phyloP scores from a whole-genome alignment of 2,113 vertebrate species.

The Egretta garzetta region DNA sequence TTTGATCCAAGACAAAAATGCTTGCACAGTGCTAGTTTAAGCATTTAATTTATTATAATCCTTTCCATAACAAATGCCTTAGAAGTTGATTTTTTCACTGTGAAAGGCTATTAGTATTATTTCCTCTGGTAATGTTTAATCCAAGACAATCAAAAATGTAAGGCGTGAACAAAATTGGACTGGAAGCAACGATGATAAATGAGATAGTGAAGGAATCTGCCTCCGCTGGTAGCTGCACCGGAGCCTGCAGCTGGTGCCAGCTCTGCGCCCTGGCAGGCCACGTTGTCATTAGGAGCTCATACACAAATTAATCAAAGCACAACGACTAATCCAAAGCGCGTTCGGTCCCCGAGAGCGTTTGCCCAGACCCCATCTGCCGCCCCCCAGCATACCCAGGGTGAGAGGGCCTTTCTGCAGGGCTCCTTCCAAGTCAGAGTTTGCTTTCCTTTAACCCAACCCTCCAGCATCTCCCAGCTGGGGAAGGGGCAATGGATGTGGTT shows the following conservation, averaged over 20 bases:
- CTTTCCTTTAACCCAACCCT: neutral
- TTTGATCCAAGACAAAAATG: constrained; percentile 81
- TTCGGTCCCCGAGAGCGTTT: neutral
- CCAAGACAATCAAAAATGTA: constrained; percentile 65
- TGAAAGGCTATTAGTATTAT: constrained; percentile 72
- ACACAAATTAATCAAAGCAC: neutral
- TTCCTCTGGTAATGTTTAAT: constrained; percentile 73
- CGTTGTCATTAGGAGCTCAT: neutral
- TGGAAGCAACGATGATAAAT: constrained; percentile 35
- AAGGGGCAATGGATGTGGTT: fast-evolving
- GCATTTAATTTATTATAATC: constrained; percentile 85
- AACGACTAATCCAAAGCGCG: fast-evolving
- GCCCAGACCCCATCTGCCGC: too few relatives aligned
- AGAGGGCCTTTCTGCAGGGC: neutral
- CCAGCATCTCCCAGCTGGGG: neutral
- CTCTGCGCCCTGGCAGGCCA: neutral
- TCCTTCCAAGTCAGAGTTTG: neutral
- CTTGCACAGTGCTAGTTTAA: constrained; percentile 79
- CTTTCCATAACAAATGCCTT: constrained; percentile 75
- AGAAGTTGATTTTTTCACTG: constrained; percentile 67
- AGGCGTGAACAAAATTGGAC: constrained; percentile 62
- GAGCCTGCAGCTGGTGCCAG: constrained; percentile 28
- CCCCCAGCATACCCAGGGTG: fast-evolving
- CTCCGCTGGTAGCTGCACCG: neutral
- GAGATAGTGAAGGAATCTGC: constrained; percentile 26